Percentiles rank a stretch among this genome's conserved stretches.
phyloP scores from a whole-genome alignment of 2,113 vertebrate species.

The Suricata suricatta region DNA sequence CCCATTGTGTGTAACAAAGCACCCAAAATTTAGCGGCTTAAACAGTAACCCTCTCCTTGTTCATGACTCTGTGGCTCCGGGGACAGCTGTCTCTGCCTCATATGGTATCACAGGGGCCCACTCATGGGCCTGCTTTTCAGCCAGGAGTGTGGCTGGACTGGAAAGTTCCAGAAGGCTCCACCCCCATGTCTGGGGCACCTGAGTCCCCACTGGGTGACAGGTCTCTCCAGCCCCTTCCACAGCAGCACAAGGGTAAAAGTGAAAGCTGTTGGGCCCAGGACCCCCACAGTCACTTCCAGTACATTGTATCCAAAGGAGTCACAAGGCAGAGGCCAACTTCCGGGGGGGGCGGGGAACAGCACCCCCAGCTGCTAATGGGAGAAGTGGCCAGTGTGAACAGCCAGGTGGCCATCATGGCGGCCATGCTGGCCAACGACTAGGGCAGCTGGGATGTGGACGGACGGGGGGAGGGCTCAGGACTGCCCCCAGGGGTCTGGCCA shows the following conservation, averaged over 20 bases:
- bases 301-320: background rate
- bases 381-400: accelerated
- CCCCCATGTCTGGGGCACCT: too few species aligned
- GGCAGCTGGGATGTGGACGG: background rate
- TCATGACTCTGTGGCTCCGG: background rate
- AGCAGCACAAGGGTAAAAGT: too few species aligned
- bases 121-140: too few species aligned
- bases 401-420: accelerated
- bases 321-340: background rate
- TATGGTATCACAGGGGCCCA: accelerated
- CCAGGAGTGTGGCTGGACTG: background rate
- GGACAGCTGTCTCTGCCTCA: background rate
- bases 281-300: background rate
- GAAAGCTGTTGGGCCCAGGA: background rate
- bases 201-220: background rate
- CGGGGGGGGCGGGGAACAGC: too few species aligned
- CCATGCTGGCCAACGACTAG: background rate
- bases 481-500: background rate
- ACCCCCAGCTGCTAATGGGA: background rate
- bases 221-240: background rate
- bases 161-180: background rate
- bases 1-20: background rate
- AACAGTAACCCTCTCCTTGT: accelerated
- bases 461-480: too few species aligned
- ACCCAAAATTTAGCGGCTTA: background rate